Base-by-base conservation (phyloP, 2,888 invertebrate species). In the Alloplasta piceator region DNA sequence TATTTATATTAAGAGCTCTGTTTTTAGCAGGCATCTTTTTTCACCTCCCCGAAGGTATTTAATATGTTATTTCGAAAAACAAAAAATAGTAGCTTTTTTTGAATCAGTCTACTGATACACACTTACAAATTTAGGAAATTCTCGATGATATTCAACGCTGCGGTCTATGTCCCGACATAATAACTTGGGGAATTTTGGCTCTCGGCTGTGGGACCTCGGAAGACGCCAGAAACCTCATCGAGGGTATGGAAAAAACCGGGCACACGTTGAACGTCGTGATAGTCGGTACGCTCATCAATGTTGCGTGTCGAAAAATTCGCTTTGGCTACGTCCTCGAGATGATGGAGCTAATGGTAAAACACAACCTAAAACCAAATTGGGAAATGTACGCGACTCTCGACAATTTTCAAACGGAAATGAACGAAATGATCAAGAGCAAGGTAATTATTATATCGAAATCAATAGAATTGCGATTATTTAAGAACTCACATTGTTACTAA, bases 161-260 rank as follows among this genome's bases (percentile, higher is more conserved):
- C 4, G 91, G 92, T 71, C 90, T 96, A 36, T 92, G 93, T 82
- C 95, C 96, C 0, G 95, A 98, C 91, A 94, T 98, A 85, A 94
- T 97, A 86, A 98, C 98, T 0, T 98, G 96, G 93, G 98, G 98
- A 55, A 95, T 96, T 1, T 92, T 98, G 78, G 96, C 98, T 0
- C 92, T 98, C 87, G 95, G 96, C 9, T 98, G 98, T 91, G 93
- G 92, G 78, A 95, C 93, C 5, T 93, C 94, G 84, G 93, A 94
- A 41, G 94, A 95, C 86, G 96, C 96, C 4, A 91, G 93, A 64
- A 93, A 94, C 84, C 93, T 98, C 6, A 88, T 98, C 0, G 90
- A 93, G 46, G 94, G 96, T 89, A 96, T 98, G 95, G 93, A 95
- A 73, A 93, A 93, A 61, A 93, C 94, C 80, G 94, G 94, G 77